Evolutionary conservation across 1,140 invertebrate genomes (phyloP), one percentile per base, ranked within the genome.

Genomic region (Pentalonia nigronervosa): DNA sequence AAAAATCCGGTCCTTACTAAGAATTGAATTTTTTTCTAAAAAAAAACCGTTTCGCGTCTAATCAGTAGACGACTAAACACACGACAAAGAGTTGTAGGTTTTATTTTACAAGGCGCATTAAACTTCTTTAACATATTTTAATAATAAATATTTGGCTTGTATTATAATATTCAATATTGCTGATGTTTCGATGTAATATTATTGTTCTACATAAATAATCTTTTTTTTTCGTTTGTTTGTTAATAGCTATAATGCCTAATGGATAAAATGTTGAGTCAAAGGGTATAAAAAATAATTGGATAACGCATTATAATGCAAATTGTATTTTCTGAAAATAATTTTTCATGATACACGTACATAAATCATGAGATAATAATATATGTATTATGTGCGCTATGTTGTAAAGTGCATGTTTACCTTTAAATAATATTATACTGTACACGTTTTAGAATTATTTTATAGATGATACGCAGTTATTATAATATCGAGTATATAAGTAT

Each of bases 101-200:
- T 17, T 48, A 88, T 88, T 88, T 48, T 88, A 88, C 7, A n/a
- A 88, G 86, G 86, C 86, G 86, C 86, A 48, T 21, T 88, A n/a
- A 47, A 8, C 7, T 87, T 21, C 30, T 34, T 21, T 17, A 50
- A n/a, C 1, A 48, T 30, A 4, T 88, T 47, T 88, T 47, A 50
- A 88, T 8, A 34, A 34, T 45, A 87, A 21, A 2, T 30, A 50
- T 50, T 88, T n/a, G 11, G 7, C 2, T 21, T 88, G 17, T 7
- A 88, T 88, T 86, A 25, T 45, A 47, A 87, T 87, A 53, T 6
- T 21, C 20, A 53, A 53, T 53, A 53, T 50, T 50, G 48, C 14
- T 87, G 23, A 9, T 41, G 41, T 48, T 36, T 83, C 23, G n/a
- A 76, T 14, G 4, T 36, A 83, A 21, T 83, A 83, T 76, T 36